Evolutionary conservation across 2,888 invertebrate species (phyloP).

Genomic region (Caenorhabditis doughertyi): DNA sequence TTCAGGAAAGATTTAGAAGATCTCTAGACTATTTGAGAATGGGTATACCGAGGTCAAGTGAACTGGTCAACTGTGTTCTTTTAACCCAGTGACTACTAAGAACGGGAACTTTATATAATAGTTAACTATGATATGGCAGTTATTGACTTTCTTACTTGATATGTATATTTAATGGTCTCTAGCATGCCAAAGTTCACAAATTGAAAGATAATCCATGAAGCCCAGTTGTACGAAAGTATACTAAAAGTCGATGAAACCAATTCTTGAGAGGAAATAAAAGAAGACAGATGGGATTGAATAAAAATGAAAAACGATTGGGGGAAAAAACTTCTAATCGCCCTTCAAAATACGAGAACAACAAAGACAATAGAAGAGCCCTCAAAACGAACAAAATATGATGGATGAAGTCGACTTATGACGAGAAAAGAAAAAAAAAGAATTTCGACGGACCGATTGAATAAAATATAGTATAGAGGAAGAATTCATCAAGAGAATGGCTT

Average conservation of each 20-base stretch:
- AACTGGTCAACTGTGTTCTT: no score
- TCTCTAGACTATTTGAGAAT: no score
- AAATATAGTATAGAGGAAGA: conserved; percentile 17
- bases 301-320: conserved; percentile 7
- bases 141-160: no score
- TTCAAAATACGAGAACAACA: conserved; percentile 17
- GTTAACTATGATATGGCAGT: no score
- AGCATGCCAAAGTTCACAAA: no score
- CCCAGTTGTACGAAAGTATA: no score
- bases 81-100: no score
- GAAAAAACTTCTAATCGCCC: conserved; percentile 27
- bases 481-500: conserved; percentile 56
- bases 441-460: conserved; percentile 13
- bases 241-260: conserved; percentile 4
- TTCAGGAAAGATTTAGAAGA: no score
- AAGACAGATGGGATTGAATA: conserved; percentile 10
- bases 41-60: no score
- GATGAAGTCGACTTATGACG: conserved; percentile 44
- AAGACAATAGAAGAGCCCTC: conserved; percentile 3
- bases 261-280: conserved; percentile 1
- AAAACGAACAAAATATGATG: conserved; percentile 31
- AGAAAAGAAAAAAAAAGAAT: background rate
- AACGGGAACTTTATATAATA: no score
- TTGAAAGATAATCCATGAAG: no score
- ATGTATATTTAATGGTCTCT: no score